Percentiles rank a stretch among this genome's conserved stretches.
phyloP scores from a whole-genome alignment of 2,888 invertebrate species.

The Caenorhabditis afra region DNA sequence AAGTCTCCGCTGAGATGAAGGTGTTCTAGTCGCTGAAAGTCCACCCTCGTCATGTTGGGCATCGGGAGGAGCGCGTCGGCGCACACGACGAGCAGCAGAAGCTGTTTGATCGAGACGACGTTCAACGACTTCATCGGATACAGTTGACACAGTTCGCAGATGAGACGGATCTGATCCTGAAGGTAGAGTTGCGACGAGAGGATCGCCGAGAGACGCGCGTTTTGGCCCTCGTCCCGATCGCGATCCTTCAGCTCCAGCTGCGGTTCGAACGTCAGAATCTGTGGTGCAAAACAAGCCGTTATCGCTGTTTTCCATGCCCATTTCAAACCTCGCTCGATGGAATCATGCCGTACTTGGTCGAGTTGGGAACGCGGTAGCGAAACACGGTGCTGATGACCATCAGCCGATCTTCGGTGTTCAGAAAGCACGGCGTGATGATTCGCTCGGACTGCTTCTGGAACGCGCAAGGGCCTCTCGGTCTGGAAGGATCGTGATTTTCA shows the following conservation, averaged over 20 bases:
- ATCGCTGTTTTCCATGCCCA: too few relatives aligned
- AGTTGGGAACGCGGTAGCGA: too few relatives aligned
- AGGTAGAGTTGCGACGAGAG: slow-evolving; percentile 27
- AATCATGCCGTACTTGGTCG: not conserved
- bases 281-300: too few relatives aligned
- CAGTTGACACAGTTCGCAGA: slow-evolving; percentile 39
- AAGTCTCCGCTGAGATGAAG: too few relatives aligned
- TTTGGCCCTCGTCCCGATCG: too few relatives aligned
- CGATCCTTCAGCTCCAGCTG: too few relatives aligned
- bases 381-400: slow-evolving; percentile 34
- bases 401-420: slow-evolving; percentile 32
- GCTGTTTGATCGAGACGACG: slow-evolving; percentile 33
- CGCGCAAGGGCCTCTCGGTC: not conserved
- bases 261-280: too few relatives aligned
- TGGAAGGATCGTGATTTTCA: not conserved
- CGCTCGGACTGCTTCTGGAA: slow-evolving; percentile 35
- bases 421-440: slow-evolving; percentile 34
- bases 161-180: slow-evolving; percentile 14
- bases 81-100: slow-evolving; percentile 15
- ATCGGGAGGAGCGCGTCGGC: slow-evolving; percentile 26
- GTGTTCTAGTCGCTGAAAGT: not conserved
- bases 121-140: slow-evolving; percentile 38
- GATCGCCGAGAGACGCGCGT: slow-evolving; percentile 5
- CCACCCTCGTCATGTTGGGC: slow-evolving; percentile 11
- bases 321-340: not conserved